Conservation (phyloP, 2,113 vertebrate species). For the Fregata magnificens region DNA sequence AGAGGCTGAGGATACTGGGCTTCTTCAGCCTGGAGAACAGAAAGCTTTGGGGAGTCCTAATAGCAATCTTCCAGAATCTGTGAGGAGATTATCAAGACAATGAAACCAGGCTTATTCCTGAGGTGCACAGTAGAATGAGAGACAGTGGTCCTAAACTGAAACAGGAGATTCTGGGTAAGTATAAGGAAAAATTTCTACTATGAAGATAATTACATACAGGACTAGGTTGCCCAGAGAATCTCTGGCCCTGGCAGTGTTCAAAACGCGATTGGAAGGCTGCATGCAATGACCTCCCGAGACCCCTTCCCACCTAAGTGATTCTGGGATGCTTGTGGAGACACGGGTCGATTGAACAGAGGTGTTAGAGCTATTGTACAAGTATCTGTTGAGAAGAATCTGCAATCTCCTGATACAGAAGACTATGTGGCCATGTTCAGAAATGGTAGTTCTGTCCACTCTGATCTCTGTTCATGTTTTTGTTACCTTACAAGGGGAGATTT, state of each 20-base stretch:
- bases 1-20: neutral
- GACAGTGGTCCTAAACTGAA: neutral
- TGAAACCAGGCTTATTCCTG: neutral
- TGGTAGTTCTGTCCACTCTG: neutral
- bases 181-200: neutral
- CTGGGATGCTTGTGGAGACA: neutral
- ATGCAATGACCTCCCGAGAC: rapidly evolving
- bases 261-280: neutral
- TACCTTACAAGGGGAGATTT: neutral
- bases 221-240: neutral
- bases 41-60: neutral
- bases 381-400: neutral
- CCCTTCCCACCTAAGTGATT: neutral
- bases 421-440: neutral
- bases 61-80: neutral
- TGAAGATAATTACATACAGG: neutral
- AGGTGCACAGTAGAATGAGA: neutral
- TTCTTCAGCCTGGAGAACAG: neutral
- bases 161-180: neutral
- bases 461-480: neutral
- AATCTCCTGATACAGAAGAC: neutral
- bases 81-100: neutral
- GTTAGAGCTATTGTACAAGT: neutral
- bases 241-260: neutral
- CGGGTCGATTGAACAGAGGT: neutral